phyloP scores from a whole-genome alignment of 1,140 invertebrate genomes.

The Drosophila novamexicana region DNA sequence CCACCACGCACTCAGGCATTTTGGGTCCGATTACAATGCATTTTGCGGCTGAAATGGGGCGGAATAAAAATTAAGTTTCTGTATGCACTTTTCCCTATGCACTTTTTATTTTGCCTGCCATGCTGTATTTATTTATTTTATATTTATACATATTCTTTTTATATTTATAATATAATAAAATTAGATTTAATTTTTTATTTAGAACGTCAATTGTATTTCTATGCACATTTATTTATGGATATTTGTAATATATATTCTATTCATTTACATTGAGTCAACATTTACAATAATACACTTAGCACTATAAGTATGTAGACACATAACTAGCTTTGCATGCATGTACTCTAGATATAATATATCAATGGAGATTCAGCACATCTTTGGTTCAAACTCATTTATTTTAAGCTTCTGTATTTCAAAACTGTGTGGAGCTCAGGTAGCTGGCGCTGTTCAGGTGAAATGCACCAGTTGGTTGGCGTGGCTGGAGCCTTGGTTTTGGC shows the following conservation, averaged over 20 bases:
- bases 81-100: too few relatives aligned
- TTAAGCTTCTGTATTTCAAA: conserved; percentile 28
- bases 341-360: not conserved
- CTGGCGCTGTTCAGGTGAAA: conserved; percentile 38
- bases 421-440: conserved; percentile 48
- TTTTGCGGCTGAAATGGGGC: too few relatives aligned
- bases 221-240: conserved; percentile 41
- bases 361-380: conserved; percentile 54
- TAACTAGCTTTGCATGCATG: conserved; percentile 25
- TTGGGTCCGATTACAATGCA: not conserved
- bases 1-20: conserved; percentile 11
- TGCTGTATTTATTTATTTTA: conserved; percentile 1
- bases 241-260: conserved; percentile 59
- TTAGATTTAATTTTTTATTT: not conserved
- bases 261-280: conserved; percentile 50
- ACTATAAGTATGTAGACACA: conserved; percentile 31
- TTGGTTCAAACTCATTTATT: conserved; percentile 38
- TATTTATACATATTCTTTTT: conserved; percentile 1
- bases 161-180: not conserved
- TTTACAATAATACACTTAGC: conserved; percentile 47
- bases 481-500: conserved; percentile 23
- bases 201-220: conserved; percentile 15
- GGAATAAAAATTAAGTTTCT: too few relatives aligned
- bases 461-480: conserved; percentile 18
- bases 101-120: too few relatives aligned